Evolutionary conservation across 1,140 invertebrate genomes (phyloP), one percentile per base, ranked within the genome.

Genomic region (Neodiprion virginianus): DNA sequence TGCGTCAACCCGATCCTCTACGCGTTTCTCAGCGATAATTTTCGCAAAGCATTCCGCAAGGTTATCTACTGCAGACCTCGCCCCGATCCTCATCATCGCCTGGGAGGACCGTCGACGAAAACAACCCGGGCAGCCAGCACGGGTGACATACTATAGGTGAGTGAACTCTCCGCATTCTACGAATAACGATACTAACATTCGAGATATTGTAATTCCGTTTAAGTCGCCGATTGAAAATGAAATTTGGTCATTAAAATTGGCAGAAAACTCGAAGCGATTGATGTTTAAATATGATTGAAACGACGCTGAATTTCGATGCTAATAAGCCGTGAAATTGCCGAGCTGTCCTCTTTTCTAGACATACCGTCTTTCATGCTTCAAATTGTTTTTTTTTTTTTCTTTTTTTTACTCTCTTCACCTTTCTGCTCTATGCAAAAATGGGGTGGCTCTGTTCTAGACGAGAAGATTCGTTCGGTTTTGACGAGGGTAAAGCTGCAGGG

Each of bases 1-100:
- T 98, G 97, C 83, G 94, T 98, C 75, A 98, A 99, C 86, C 97
- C 97, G 0, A 95, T 99, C 75, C 91, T 99, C n/a, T 99, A 99
- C 87, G 97, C 96, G 0, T 96, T 96, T 83, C 89, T 96, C 0
- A 96, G 95, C 1, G 95, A 96, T 76, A 96, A 96, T 85, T 97
- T 97, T 88, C 90, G 95, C 50, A 93, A 95, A 78, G 95, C 94
- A 4, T 96, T 96, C 83, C 89, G 92, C 40, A 95, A 95, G 87
- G 90, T 94, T 5, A 91, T 91, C 73, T 89, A 90, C 76, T 90
- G 88, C 74, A 81, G 79, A 74, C 83, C 84, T 10, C 77, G 79
- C 14, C 61, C 80, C 11, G 82, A 85, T 40, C 76, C 76, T 14
- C 79, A 82, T 67, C 82, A 81, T 74, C 83, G 82, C 28, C 71